Evolutionary conservation across 2,888 invertebrate species (phyloP).

Genomic region (Patella depressa): DNA sequence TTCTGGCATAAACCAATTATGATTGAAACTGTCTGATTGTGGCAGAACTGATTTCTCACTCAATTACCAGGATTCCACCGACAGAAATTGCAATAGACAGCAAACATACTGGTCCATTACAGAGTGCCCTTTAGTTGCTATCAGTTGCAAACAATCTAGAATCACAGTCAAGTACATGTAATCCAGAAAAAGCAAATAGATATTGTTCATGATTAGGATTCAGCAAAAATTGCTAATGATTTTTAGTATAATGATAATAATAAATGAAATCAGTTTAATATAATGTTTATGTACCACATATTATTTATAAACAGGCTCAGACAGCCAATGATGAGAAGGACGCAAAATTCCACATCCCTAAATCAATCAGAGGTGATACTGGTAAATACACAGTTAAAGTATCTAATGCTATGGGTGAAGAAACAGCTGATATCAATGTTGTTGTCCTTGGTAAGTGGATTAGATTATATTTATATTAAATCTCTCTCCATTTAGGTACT

Average conservation of each 20-base stretch:
- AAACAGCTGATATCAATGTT: slow-evolving; percentile 68
- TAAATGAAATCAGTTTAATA: neutral
- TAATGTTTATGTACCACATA: neutral
- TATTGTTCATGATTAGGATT: neutral
- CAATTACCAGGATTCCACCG: no score
- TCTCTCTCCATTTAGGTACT: no score
- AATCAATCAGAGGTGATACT: slow-evolving; percentile 67
- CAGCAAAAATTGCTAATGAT: neutral
- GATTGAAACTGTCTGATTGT: no score
- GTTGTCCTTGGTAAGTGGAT: slow-evolving; percentile 67
- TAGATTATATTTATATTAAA: neutral
- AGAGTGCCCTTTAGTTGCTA: no score
- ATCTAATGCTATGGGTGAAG: slow-evolving; percentile 67
- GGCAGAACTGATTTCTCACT: no score
- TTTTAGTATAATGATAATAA: neutral
- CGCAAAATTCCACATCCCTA: slow-evolving; percentile 65
- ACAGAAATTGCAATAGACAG: no score
- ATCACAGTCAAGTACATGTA: no score
- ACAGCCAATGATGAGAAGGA: slow-evolving; percentile 64
- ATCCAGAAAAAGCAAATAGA: neutral
- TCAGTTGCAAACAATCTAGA: no score
- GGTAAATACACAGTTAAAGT: slow-evolving; percentile 70
- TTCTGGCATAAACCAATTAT: no score
- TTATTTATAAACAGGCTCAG: slow-evolving; percentile 44
- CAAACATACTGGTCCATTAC: no score